Conservation (phyloP, 2,797 vertebrate genomes). For the Phoxinus dragarum region DNA sequence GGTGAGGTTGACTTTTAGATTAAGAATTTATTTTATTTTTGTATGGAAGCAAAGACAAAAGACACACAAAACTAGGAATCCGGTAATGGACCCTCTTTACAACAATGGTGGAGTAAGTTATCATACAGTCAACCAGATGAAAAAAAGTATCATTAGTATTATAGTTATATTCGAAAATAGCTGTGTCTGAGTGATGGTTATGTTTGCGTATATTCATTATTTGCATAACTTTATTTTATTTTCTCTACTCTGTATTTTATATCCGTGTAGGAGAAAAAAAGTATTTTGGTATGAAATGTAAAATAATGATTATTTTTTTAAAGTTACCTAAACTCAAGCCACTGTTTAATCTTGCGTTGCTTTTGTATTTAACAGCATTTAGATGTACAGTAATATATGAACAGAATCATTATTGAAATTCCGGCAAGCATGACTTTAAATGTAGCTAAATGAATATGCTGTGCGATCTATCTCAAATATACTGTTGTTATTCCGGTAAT, state of each 20-base stretch:
- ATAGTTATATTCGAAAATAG: neutral
- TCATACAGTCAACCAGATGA: neutral
- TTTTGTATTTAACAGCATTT: neutral
- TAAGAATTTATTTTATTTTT: neutral
- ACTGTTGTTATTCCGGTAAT: neutral
- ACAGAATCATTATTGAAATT: neutral
- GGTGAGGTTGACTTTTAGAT: neutral
- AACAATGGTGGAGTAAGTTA: neutral
- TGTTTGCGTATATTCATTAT: neutral
- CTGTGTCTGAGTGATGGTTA: neutral
- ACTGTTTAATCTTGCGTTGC: neutral
- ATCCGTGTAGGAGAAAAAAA: neutral
- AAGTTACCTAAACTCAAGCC: neutral
- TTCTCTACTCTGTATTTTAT: neutral
- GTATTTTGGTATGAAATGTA: neutral
- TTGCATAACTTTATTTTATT: neutral
- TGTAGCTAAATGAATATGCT: neutral
- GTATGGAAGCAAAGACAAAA: neutral
- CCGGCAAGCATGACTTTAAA: neutral
- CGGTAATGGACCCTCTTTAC: neutral
- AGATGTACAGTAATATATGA: neutral
- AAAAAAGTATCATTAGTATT: neutral
- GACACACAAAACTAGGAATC: neutral
- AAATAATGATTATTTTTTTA: too few species aligned
- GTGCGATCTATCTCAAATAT: neutral